phyloP scores from a whole-genome alignment of 2,113 vertebrate genomes.

The Xenus cinereus region DNA sequence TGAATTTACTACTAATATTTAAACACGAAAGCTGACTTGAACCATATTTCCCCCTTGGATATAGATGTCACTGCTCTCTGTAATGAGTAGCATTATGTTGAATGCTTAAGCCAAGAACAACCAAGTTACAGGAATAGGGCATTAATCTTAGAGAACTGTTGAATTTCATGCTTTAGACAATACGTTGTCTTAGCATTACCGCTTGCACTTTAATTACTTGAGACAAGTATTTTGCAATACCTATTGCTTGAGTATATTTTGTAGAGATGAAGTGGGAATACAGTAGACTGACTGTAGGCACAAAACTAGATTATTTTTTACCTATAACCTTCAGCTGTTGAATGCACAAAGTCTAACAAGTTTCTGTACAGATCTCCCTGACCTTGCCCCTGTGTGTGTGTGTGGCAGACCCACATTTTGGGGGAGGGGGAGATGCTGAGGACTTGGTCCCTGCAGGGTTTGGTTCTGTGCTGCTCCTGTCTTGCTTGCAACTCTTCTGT shows the following conservation, averaged over 20 bases:
- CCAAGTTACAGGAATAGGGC: conserved; percentile 42
- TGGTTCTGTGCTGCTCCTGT: accelerated
- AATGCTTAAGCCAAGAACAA: conserved; percentile 66
- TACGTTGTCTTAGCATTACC: background rate
- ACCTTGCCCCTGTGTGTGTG: background rate
- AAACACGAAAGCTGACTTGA: conserved; percentile 66
- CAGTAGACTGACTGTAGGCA: background rate
- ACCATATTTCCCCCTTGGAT: conserved; percentile 69
- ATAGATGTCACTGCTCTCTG: conserved; percentile 66
- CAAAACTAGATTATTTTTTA: background rate
- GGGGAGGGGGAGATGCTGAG: background rate
- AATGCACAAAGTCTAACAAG: background rate
- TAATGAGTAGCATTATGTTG: conserved; percentile 63
- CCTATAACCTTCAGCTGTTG: background rate
- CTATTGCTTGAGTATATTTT: background rate
- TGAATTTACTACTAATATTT: conserved; percentile 74
- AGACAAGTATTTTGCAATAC: background rate
- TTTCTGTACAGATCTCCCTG: background rate
- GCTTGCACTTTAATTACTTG: conserved; percentile 21
- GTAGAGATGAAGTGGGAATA: background rate
- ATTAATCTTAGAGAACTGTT: conserved; percentile 57
- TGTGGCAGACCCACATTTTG: accelerated
- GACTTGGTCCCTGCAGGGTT: background rate
- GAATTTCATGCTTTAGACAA: conserved; percentile 32
- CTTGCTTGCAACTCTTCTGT: background rate